A percentile compares a stretch with the other conserved stretches of the same genome.
These are phyloP conservation scores for Aphodius sticticus DNA, from an alignment of 2,888 invertebrate genomes.

Conservation along the genomic window DNA sequence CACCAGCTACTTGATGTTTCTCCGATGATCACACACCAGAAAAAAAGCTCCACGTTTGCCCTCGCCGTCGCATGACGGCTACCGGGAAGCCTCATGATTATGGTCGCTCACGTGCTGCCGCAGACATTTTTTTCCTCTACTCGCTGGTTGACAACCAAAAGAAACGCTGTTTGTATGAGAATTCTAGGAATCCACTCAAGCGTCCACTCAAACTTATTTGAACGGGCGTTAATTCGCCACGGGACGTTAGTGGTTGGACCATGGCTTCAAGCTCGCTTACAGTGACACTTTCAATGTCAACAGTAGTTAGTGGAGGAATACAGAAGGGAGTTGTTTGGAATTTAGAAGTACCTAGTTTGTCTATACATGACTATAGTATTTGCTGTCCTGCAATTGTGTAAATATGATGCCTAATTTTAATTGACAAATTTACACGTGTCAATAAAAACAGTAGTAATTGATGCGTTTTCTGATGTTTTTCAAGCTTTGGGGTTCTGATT, in stretches of 20 bases:
- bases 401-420: too few relatives aligned
- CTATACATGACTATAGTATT: too few relatives aligned
- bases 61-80: neutral
- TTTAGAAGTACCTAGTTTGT: too few relatives aligned
- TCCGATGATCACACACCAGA: slow-evolving; percentile 11
- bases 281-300: neutral
- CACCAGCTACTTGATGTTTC: neutral
- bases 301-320: neutral
- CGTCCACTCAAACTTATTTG: neutral
- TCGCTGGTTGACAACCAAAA: neutral
- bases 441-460: too few relatives aligned
- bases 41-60: neutral
- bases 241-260: neutral
- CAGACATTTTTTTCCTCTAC: neutral
- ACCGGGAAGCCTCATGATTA: slow-evolving; percentile 4
- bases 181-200: neutral
- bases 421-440: too few relatives aligned
- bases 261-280: neutral
- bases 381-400: too few relatives aligned
- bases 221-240: slow-evolving; percentile 4
- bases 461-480: too few relatives aligned
- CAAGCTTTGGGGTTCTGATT: too few relatives aligned
- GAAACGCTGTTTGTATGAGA: neutral
- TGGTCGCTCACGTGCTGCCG: neutral
- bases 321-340: neutral